phyloP scores from a whole-genome alignment of 2,113 vertebrate genomes.

The Andinoacara biseriatus region DNA sequence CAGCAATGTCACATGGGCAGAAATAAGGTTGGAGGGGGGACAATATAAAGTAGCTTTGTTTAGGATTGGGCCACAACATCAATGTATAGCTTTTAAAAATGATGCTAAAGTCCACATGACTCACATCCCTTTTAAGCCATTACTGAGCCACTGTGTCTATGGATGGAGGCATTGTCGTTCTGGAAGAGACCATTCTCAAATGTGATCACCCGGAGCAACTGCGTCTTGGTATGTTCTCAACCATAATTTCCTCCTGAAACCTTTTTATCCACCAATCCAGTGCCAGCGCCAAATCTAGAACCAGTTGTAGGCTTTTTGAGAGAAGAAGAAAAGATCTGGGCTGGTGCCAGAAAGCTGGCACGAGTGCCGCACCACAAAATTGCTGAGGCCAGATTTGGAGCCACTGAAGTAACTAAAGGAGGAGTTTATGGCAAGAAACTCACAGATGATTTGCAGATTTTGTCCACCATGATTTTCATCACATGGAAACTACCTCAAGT shows the following conservation, averaged over 20 bases:
- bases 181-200: background rate
- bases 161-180: background rate
- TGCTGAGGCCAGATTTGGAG: constrained; percentile 1
- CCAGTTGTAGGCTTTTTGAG: background rate
- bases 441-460: background rate
- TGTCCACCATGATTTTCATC: background rate
- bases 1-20: background rate
- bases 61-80: background rate
- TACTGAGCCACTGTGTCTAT: background rate
- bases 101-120: background rate
- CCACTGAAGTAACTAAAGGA: background rate
- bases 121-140: background rate
- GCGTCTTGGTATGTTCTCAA: background rate
- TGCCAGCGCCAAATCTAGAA: background rate
- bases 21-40: background rate
- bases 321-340: background rate
- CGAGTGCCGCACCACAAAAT: constrained; percentile 1
- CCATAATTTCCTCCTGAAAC: background rate
- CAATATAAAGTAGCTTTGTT: background rate
- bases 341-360: background rate
- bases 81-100: background rate
- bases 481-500: background rate
- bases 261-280: background rate
- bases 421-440: background rate
- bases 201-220: background rate